A percentile compares a stretch with the other conserved stretches of the same genome.
Evolutionary conservation across 1,140 invertebrate genomes (phyloP).

Genomic region (Drosophila equinoxialis): DNA sequence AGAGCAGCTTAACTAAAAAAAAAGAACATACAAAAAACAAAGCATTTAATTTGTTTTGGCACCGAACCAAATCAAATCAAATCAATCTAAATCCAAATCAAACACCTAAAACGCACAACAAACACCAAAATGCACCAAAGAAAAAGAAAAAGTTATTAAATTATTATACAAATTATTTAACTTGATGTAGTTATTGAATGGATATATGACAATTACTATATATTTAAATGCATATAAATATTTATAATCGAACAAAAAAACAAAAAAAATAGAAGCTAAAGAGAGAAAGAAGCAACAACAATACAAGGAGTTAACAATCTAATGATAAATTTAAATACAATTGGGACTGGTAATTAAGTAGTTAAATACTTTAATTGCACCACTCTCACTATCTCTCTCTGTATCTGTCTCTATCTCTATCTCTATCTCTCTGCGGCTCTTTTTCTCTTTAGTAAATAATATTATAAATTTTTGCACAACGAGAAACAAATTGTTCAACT

Average conservation of each 20-base stretch:
- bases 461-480: neutral
- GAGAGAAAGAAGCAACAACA: neutral
- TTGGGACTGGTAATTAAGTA: conserved; percentile 26
- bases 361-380: conserved; percentile 7
- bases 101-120: conserved; percentile 38
- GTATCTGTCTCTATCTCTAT: neutral
- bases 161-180: conserved; percentile 41
- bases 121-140: conserved; percentile 7
- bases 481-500: conserved; percentile 21
- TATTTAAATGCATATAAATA: neutral
- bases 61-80: too few species aligned
- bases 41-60: conserved; percentile 13
- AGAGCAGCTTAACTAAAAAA: conserved; percentile 38
- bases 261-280: neutral
- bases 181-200: conserved; percentile 48
- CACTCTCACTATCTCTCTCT: neutral
- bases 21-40: conserved; percentile 30
- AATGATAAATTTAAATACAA: conserved; percentile 1
- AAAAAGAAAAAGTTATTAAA: conserved; percentile 2
- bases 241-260: conserved; percentile 19
- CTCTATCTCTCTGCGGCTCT: neutral
- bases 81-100: neutral
- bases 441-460: neutral
- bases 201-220: conserved; percentile 26
- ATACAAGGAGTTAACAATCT: conserved; percentile 32